Evolutionary conservation across 2,888 invertebrate genomes (phyloP).

Genomic region (Epirrhoe tristata): DNA sequence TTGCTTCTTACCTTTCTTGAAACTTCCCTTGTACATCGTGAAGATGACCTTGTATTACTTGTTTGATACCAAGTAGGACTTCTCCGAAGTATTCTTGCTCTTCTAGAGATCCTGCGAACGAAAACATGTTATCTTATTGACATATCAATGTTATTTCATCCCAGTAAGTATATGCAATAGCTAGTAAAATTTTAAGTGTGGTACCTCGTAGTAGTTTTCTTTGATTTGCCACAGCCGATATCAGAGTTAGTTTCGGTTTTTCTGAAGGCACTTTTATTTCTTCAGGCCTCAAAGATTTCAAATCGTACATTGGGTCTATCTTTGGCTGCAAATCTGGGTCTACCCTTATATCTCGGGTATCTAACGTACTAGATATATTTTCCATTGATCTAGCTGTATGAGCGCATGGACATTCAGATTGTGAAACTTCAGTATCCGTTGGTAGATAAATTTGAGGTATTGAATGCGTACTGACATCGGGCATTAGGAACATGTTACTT

Average conservation of each 20-base stretch:
- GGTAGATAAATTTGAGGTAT: constrained; percentile 53
- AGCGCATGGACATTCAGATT: constrained; percentile 50
- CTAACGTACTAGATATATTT: constrained; percentile 48
- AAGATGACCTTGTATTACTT: constrained; percentile 91
- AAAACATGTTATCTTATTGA: constrained; percentile 43
- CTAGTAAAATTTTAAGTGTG: background rate
- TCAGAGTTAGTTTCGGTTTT: constrained; percentile 83
- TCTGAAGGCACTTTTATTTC: constrained; percentile 84
- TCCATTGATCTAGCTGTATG: constrained; percentile 52
- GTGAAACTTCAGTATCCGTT: constrained; percentile 48
- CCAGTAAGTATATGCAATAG: background rate
- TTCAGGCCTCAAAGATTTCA: constrained; percentile 77
- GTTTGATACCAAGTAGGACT: constrained; percentile 91
- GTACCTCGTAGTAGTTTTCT: constrained; percentile 85
- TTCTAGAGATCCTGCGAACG: constrained; percentile 85
- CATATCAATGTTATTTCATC: constrained; percentile 9
- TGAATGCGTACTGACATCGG: constrained; percentile 55
- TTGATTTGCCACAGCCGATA: constrained; percentile 86
- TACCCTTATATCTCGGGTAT: constrained; percentile 58
- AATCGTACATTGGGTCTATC: constrained; percentile 67
- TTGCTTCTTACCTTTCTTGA: constrained; percentile 81
- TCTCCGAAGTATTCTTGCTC: constrained; percentile 94
- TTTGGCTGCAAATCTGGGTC: constrained; percentile 66
- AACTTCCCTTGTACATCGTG: constrained; percentile 90
- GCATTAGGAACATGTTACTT: constrained; percentile 69